Evolutionary conservation across 2,797 vertebrate species (phyloP).

Genomic region (Lithobates pipiens): DNA sequence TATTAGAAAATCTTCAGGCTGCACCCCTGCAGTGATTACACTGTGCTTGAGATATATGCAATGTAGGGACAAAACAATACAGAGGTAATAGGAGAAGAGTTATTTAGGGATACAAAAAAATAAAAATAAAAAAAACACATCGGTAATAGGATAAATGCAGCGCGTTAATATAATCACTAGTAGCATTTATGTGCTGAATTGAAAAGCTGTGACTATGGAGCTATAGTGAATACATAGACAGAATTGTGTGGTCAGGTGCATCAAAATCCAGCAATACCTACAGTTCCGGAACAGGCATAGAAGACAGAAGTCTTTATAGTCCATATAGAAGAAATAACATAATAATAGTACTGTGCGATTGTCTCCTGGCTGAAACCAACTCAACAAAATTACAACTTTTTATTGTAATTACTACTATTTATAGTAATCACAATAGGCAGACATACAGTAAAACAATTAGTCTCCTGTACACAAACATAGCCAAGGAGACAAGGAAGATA

Average conservation of each 20-base stretch:
- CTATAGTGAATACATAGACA: neutral
- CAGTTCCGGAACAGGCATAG: neutral
- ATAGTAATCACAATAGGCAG: constrained; percentile 9
- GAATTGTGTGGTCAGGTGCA: neutral
- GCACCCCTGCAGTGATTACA: too few species aligned
- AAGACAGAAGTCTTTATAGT: neutral
- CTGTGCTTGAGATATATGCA: too few species aligned
- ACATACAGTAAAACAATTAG: constrained; percentile 15
- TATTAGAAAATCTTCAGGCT: neutral
- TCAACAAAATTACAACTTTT: neutral
- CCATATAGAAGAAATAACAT: constrained; percentile 11
- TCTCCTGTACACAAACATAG: constrained; percentile 1
- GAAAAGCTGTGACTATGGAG: neutral
- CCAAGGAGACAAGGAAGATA: neutral
- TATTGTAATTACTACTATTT: constrained; percentile 7
- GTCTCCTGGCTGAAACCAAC: constrained; percentile 14
- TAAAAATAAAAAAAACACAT: too few species aligned
- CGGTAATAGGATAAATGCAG: neutral
- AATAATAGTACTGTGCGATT: constrained; percentile 11
- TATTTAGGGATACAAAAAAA: too few species aligned
- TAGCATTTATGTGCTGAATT: neutral
- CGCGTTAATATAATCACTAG: neutral
- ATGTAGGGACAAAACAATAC: too few species aligned
- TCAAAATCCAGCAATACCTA: neutral
- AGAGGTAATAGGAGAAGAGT: neutral